Percentiles rank a stretch among this genome's conserved stretches.
phyloP scores from a whole-genome alignment of 2,113 vertebrate species.

The Mola mola region DNA sequence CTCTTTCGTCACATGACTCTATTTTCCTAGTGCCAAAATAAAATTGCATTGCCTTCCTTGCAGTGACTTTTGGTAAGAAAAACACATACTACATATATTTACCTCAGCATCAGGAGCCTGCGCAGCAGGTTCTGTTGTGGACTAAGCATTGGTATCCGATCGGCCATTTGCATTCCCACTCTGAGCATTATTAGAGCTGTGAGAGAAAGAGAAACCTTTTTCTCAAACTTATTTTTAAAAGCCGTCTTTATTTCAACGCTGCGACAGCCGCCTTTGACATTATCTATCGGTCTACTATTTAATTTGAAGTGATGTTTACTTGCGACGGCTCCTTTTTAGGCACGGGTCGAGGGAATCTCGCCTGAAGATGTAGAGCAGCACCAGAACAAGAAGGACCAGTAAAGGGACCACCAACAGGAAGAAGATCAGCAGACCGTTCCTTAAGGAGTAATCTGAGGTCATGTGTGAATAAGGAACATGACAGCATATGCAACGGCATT shows the following conservation, averaged over 20 bases:
- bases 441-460: slow-evolving; percentile 85
- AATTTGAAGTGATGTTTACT: slow-evolving; percentile 33
- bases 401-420: slow-evolving; percentile 87
- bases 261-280: neutral
- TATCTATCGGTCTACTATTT: neutral
- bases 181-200: slow-evolving; percentile 52
- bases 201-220: neutral
- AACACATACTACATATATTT: slow-evolving; percentile 10
- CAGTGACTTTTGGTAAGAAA: slow-evolving; percentile 1
- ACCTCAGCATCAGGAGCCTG: slow-evolving; percentile 32
- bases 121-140: slow-evolving; percentile 13
- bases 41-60: neutral
- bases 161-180: slow-evolving; percentile 23
- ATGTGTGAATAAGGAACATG: neutral
- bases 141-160: slow-evolving; percentile 18
- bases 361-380: slow-evolving; percentile 75
- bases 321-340: slow-evolving; percentile 23
- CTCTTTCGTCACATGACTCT: neutral
- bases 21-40: neutral
- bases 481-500: too few relatives aligned
- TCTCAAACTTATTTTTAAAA: too few relatives aligned
- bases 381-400: slow-evolving; percentile 65
- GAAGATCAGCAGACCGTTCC: slow-evolving; percentile 88
- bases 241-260: too few relatives aligned
- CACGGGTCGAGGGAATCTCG: slow-evolving; percentile 67